A percentile compares a stretch with the other conserved stretches of the same genome.
These are phyloP conservation scores for Chiridota heheva DNA, from an alignment of 35 echinoderm and acorn worm species.

Conservation along the genomic window DNA sequence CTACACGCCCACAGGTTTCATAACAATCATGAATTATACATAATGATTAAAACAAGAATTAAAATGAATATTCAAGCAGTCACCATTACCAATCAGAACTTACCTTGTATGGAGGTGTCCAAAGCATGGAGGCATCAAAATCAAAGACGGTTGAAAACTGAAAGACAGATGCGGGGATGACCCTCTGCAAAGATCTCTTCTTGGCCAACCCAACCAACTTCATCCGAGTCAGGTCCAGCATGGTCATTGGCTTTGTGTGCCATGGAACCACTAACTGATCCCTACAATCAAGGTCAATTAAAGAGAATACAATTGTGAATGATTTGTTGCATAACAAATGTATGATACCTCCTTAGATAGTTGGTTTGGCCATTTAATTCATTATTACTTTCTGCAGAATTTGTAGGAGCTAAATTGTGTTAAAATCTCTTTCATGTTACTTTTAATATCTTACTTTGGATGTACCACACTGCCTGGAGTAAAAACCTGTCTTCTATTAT, in stretches of 20 bases:
- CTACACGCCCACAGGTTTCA: too few species aligned
- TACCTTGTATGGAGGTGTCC: conserved; percentile 87
- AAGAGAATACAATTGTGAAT: neutral
- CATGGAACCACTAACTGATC: conserved; percentile 88
- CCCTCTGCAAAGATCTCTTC: conserved; percentile 49
- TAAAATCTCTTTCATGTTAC: too few species aligned
- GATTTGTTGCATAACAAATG: neutral
- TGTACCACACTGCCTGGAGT: too few species aligned
- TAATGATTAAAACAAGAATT: neutral
- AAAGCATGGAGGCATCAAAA: conserved; percentile 65
- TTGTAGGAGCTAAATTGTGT: too few species aligned
- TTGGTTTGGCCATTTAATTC: too few species aligned
- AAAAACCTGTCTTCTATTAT: too few species aligned
- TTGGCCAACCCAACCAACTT: conserved; percentile 86
- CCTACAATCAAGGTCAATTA: conserved; percentile 38
- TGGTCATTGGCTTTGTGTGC: conserved; percentile 77
- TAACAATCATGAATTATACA: too few species aligned
- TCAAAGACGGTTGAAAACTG: conserved; percentile 77
- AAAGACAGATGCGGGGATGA: conserved; percentile 66
- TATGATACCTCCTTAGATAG: too few species aligned
- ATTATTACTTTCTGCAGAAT: too few species aligned
- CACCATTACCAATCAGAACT: too few species aligned
- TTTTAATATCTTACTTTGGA: too few species aligned
- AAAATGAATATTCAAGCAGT: neutral
- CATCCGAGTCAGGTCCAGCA: conserved; percentile 70